Evolutionary conservation across 2,113 vertebrate species (phyloP), one percentile per base, ranked within the genome.

Genomic region (Plestiodon gilberti): DNA sequence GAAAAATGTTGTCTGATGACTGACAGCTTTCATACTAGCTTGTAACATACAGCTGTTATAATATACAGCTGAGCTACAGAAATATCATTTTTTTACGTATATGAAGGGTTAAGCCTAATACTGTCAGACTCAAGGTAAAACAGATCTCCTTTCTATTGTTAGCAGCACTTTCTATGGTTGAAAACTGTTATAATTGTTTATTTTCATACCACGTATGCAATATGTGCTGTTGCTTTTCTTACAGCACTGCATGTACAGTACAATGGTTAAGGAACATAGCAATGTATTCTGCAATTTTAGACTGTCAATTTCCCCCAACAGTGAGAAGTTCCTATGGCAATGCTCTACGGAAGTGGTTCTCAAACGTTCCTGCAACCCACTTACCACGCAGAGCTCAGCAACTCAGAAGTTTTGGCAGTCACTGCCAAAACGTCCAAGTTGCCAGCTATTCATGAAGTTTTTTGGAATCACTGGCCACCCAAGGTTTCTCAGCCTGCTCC

Each of bases 1-100:
- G 89, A 92, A 90, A 88, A 88, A 92, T 80, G 81, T 82, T 61
- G 83, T 62, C 62, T 9, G 2, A 43, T 74, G 80, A 89, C 70
- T 88, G 91, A 61, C 91, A 90, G 78, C 38, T 93, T 89, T 88
- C 81, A 81, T 0, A 83, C 64, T 70, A 71, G 30, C 61, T 88
- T 89, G 38, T 23, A n/a, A 78, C 83, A 89, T 61, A 35, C 78
- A 85, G 75, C 25, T 78, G 64, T 48, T 48, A 48, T 48, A 48
- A 79, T 84, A 89, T 61, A 35, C 78, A 85, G 75, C 25, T 78
- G 67, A 82, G 85, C 70, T 89, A 81, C 83, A 82, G 76, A 89
- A 86, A 88, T 65, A n/a, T 40, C 43, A 82, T 15, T 71, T 65
- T 43, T 79, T 33, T 78, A 64, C 75, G 40, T 55, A 23, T 55